A percentile compares a stretch with the other conserved stretches of the same genome.
Conservation (phyloP, 2,888 invertebrate genomes). For the Pristionchus mayeri region DNA sequence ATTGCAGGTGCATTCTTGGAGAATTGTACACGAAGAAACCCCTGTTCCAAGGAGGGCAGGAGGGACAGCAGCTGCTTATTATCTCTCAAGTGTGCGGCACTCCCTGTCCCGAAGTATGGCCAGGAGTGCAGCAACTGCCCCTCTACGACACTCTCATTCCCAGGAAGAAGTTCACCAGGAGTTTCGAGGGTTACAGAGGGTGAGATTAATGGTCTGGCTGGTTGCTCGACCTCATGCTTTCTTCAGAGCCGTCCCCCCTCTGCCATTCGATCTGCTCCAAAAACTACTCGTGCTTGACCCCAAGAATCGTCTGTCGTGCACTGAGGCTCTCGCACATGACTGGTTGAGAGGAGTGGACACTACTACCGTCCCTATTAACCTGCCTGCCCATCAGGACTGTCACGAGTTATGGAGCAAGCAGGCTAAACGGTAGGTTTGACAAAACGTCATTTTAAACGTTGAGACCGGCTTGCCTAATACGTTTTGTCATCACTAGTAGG, state of each 20-base stretch:
- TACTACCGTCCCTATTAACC: not conserved
- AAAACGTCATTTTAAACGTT: too few relatives aligned
- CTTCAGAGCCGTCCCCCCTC: slow-evolving; percentile 78
- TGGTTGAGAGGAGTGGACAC: slow-evolving; percentile 93
- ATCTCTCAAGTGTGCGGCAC: slow-evolving; percentile 90
- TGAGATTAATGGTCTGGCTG: not conserved
- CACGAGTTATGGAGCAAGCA: slow-evolving; percentile 98
- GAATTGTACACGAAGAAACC: slow-evolving; percentile 96
- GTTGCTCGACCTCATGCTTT: not conserved
- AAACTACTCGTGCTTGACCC: slow-evolving; percentile 94
- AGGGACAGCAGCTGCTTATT: slow-evolving; percentile 92
- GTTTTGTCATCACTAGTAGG: too few relatives aligned
- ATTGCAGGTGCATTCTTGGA: slow-evolving; percentile 89
- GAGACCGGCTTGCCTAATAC: too few relatives aligned
- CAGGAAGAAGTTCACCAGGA: slow-evolving; percentile 89
- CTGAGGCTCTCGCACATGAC: slow-evolving; percentile 90
- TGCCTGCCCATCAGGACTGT: slow-evolving; percentile 89
- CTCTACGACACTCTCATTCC: slow-evolving; percentile 92
- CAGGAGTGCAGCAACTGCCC: slow-evolving; percentile 87
- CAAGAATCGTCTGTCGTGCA: slow-evolving; percentile 90
- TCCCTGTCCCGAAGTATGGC: slow-evolving; percentile 96
- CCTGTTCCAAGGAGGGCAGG: slow-evolving; percentile 93
- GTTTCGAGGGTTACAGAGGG: slow-evolving; percentile 36
- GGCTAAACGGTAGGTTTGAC: slow-evolving; percentile 51
- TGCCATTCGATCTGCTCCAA: slow-evolving; percentile 32